Base-by-base conservation (phyloP, 2,113 vertebrate species). In the Chlamydotis undulata region DNA sequence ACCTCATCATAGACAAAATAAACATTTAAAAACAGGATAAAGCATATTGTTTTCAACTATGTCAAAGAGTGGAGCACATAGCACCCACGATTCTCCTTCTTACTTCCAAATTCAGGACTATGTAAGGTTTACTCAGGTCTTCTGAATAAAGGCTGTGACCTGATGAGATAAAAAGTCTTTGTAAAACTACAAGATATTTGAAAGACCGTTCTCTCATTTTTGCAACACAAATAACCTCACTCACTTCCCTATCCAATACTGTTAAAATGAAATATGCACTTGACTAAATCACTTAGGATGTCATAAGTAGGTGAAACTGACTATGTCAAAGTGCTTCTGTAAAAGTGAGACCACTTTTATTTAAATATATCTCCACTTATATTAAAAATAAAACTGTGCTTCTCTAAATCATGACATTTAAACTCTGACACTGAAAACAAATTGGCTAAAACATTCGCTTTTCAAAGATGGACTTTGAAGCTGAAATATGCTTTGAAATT, bases 221-320 rank as follows among this genome's bases (percentile, higher is more conserved):
- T 90, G 41, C 37, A 87, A 68, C 19, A 76, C 22, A 86, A 80
- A 80, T 61, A 45, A 57, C 45, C 21, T 85, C 41, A 52, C 17
- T 61, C 45, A 35, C 31, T 74, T 92, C n/a, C 41, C 26, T 70
- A 78, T 47, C 35, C 41, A 45, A 12, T 50, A 56, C 4, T 75
- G 56, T 94, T 79, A 77, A 88, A 92, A 87, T 78, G 12, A 94
- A 96, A 91, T 79, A 70, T 28, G 18, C 13, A 49, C 35, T 85
- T 93, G 70, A 83, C 23, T 87, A 61, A 91, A 82, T 64, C 52
- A 59, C 37, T 71, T 64, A 67, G 26, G 28, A 59, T 74, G 67
- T 70, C 57, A 84, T 35, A 83, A 3, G 0, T 70, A 89, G 18
- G 47, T 39, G 47, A 93, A 94, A 81, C 18, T 18, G 47, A 70